Conservation (phyloP, 1,140 invertebrate species). For the Hyposmocoma kahamanoa region DNA sequence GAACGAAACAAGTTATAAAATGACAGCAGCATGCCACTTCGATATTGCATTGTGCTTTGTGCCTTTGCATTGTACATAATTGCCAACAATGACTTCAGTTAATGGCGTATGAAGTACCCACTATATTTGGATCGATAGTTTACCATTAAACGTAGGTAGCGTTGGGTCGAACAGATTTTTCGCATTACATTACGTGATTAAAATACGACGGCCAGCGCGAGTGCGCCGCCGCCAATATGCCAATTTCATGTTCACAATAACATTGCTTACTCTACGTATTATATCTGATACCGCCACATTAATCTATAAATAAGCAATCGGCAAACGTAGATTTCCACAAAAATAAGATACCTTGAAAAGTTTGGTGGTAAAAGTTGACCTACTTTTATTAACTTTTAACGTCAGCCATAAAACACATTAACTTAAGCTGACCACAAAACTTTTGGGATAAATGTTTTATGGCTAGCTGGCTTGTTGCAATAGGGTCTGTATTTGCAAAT, state of each 20-base stretch:
- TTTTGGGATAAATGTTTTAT: too few species aligned
- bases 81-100: conserved; percentile 49
- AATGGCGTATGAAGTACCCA: conserved; percentile 59
- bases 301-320: too few species aligned
- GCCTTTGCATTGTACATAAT: conserved; percentile 55
- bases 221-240: conserved; percentile 39
- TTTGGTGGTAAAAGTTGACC: too few species aligned
- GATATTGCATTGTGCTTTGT: conserved; percentile 51
- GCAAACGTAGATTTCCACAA: too few species aligned
- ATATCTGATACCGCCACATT: too few species aligned
- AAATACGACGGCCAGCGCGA: conserved; percentile 24
- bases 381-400: too few species aligned
- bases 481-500: too few species aligned
- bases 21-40: conserved; percentile 54
- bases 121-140: conserved; percentile 68
- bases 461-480: too few species aligned
- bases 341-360: too few species aligned
- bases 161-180: conserved; percentile 60
- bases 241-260: conserved; percentile 31
- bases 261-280: not conserved
- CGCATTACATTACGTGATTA: conserved; percentile 52
- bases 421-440: too few species aligned
- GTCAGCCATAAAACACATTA: too few species aligned
- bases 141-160: conserved; percentile 52
- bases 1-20: conserved; percentile 29